Base-by-base conservation (phyloP, 2,888 invertebrate genomes). In the Macrostomum cliftonense region DNA sequence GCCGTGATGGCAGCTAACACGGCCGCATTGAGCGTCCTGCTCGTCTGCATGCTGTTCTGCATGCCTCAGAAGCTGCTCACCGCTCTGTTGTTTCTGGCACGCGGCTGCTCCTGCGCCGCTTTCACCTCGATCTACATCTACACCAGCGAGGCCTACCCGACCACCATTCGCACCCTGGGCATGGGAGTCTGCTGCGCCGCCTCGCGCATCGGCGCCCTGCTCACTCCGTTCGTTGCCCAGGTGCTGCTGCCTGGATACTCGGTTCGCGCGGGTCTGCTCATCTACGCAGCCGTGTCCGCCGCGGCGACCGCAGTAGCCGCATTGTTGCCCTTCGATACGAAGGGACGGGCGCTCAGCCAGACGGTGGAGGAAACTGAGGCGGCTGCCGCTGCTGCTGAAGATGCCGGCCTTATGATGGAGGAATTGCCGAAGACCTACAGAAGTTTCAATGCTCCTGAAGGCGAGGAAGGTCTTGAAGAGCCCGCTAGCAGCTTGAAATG, bases 201-300 rank as follows among this genome's bases (percentile, higher is more conserved):
- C 74, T 88, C 88, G 0, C 73, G 91, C 42, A 75, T 89, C 12
- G 91, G 89, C 12, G 88, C 88, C 19, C 88, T 91, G 82, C 73
- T 84, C 14, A 89, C 89, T 0, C 89, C 89, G 0, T 88, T 88
- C 62, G 80, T 91, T 1, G 88, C 89, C 4, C 88, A 89, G 77
- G 86, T 84, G 66, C 66, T 70, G 37, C 46, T 68, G 53, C 56
- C 67, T 43, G 58, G 61, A 49, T 50, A 53, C 4, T 66, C 66
- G 12, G 58, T 64, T 2, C 59, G 61, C 49, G 45, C 63, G 20
- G 61, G 66, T 39, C 61, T 68, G 39, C 59, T 61, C 13, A 56
- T 60, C 5, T 87, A 87, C 63, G 80, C 81, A 0, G 58, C 76
- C n/a, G 78, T 82, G 1, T 82, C 83, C 1, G 55, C 85, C 1